Evolutionary conservation across 2,113 vertebrate species (phyloP).

Genomic region (Etheostoma spectabile): DNA sequence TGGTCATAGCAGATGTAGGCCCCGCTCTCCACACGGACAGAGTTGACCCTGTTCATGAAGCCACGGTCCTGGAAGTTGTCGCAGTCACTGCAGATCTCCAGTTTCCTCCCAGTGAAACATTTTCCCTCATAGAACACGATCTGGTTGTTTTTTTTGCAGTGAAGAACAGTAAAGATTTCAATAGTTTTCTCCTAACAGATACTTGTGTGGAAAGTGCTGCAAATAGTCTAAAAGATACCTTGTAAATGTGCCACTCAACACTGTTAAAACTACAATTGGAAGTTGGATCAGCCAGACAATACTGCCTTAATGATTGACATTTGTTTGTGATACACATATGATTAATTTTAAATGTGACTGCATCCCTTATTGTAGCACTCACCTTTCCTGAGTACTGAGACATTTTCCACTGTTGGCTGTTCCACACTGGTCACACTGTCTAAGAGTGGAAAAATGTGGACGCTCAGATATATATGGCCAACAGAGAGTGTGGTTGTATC

Average conservation of each 20-base stretch:
- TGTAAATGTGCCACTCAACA: neutral
- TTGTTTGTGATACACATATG: constrained; percentile 28
- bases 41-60: constrained; percentile 93
- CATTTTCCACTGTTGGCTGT: constrained; percentile 83
- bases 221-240: neutral
- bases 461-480: constrained; percentile 83
- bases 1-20: constrained; percentile 93
- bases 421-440: constrained; percentile 74
- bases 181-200: neutral
- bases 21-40: constrained; percentile 89
- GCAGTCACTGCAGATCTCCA: constrained; percentile 90
- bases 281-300: neutral
- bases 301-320: constrained; percentile 14
- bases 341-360: constrained; percentile 11
- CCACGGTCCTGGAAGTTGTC: constrained; percentile 93
- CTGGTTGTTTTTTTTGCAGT: constrained; percentile 70
- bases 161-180: neutral
- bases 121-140: constrained; percentile 93
- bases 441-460: constrained; percentile 71
- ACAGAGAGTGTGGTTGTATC: constrained; percentile 47
- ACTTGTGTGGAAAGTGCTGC: neutral
- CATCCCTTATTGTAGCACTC: constrained; percentile 74
- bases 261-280: neutral
- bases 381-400: constrained; percentile 93
- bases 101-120: constrained; percentile 90